Evolutionary conservation across 30 jellyfish, hydroid and myxozoan genomes (phyloP).

Genomic region (Turritopsis rubra): DNA sequence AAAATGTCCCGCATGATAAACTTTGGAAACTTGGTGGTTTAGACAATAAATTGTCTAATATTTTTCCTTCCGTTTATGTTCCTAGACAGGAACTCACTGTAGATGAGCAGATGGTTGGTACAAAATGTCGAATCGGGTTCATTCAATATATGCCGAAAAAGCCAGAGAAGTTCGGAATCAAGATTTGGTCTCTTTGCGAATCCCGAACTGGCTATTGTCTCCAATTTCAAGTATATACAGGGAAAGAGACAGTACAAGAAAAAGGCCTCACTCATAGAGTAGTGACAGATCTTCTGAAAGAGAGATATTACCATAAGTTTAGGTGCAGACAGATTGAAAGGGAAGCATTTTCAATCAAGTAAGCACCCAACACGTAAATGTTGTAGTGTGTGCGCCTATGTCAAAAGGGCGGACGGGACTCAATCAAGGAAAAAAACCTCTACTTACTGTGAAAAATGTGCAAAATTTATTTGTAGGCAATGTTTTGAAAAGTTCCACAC

Average conservation of each 20-base stretch:
- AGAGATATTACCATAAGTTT: not conserved
- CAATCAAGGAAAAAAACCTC: slow-evolving; percentile 16
- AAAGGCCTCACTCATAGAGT: not conserved
- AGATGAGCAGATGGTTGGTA: slow-evolving; percentile 45
- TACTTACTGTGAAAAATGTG: slow-evolving; percentile 35
- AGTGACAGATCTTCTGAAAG: not conserved
- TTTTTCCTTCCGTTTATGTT: not conserved
- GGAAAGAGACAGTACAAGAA: not conserved
- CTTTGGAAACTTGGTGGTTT: slow-evolving; percentile 26
- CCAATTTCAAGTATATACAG: not conserved
- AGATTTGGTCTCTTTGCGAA: slow-evolving; percentile 31
- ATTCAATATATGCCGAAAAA: slow-evolving; percentile 43
- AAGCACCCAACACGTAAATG: slow-evolving; percentile 35
- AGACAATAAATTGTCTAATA: not conserved
- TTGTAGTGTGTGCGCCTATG: slow-evolving; percentile 27
- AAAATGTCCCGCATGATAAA: not conserved
- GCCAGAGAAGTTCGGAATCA: slow-evolving; percentile 29
- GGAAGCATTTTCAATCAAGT: slow-evolving; percentile 43
- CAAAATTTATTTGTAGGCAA: slow-evolving; percentile 29
- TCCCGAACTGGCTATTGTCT: slow-evolving; percentile 26
- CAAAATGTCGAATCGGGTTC: slow-evolving; percentile 21
- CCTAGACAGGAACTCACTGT: slow-evolving; percentile 20
- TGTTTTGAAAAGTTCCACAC: not conserved
- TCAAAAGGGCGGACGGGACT: slow-evolving; percentile 11
- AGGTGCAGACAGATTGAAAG: slow-evolving; percentile 34